A percentile compares a stretch with the other conserved stretches of the same genome.
These are phyloP conservation scores for Ormyrus nitidulus DNA, from an alignment of 2,888 invertebrate species.

Conservation along the genomic window DNA sequence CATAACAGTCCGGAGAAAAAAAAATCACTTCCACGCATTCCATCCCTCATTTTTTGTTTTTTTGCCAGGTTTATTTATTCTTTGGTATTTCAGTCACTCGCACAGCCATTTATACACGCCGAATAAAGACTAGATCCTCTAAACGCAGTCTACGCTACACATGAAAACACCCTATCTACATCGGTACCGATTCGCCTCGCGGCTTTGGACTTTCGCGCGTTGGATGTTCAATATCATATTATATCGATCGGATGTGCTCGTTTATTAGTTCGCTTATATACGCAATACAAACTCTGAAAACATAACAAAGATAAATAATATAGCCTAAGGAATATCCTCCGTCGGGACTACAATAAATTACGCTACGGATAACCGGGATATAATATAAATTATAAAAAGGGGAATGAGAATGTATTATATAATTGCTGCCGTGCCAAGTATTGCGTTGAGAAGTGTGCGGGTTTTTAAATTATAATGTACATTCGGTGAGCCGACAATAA, in stretches of 20 bases:
- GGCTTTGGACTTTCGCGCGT: slow-evolving; percentile 49
- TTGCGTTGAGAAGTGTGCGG: too few species aligned
- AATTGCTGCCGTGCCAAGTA: background rate
- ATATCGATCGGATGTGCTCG: background rate
- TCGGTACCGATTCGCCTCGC: slow-evolving; percentile 59
- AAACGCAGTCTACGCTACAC: slow-evolving; percentile 71
- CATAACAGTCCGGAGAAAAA: background rate
- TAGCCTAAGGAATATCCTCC: slow-evolving; percentile 14
- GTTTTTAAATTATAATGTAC: too few species aligned
- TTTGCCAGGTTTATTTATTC: slow-evolving; percentile 15
- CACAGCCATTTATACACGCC: slow-evolving; percentile 60
- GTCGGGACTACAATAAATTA: slow-evolving; percentile 37
- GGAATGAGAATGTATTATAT: background rate
- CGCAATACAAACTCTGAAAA: slow-evolving; percentile 51
- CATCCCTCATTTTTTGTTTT: background rate
- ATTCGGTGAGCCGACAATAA: too few species aligned
- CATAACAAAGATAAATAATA: slow-evolving; percentile 55
- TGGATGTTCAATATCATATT: background rate
- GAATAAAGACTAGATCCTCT: slow-evolving; percentile 72
- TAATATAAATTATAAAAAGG: slow-evolving; percentile 16
- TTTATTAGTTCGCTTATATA: background rate
- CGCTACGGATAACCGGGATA: background rate
- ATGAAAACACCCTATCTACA: slow-evolving; percentile 76
- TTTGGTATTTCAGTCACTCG: slow-evolving; percentile 59
- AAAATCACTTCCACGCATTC: background rate